Evolutionary conservation across 2,888 invertebrate species (phyloP).

Genomic region (Diabrotica balteata): DNA sequence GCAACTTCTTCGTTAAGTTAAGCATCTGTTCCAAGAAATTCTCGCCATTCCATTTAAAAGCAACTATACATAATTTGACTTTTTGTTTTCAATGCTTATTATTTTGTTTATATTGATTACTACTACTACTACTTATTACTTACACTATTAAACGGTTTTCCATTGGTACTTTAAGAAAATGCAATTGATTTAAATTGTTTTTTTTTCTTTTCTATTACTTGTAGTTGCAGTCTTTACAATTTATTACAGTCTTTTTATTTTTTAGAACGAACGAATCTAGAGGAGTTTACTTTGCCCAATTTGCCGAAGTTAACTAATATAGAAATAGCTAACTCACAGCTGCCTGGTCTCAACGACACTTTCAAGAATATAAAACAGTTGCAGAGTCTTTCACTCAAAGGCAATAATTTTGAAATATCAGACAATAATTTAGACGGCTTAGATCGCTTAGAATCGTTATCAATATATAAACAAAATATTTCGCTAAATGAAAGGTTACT

Average conservation of each 20-base stretch:
- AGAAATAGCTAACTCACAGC: background rate
- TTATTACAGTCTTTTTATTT: background rate
- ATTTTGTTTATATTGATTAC: no score
- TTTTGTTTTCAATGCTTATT: no score
- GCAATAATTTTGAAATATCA: background rate
- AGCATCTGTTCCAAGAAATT: no score
- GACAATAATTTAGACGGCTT: constrained; percentile 6
- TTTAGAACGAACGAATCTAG: background rate
- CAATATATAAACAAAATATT: background rate
- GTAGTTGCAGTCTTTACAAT: no score
- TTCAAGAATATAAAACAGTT: background rate
- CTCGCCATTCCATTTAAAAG: no score
- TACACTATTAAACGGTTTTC: no score
- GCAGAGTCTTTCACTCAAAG: background rate
- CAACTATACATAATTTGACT: no score
- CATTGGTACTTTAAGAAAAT: no score
- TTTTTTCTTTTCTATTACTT: no score
- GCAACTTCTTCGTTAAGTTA: no score
- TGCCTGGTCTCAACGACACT: constrained; percentile 1
- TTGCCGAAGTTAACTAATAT: constrained; percentile 1
- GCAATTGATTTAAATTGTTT: no score
- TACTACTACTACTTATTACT: no score
- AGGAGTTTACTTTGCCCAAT: background rate
- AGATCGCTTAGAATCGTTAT: background rate
- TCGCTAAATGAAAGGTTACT: background rate